Percentiles rank a stretch among this genome's conserved stretches.
Evolutionary conservation across 2,113 vertebrate species (phyloP).

Genomic region (Chloroceryle aenea): DNA sequence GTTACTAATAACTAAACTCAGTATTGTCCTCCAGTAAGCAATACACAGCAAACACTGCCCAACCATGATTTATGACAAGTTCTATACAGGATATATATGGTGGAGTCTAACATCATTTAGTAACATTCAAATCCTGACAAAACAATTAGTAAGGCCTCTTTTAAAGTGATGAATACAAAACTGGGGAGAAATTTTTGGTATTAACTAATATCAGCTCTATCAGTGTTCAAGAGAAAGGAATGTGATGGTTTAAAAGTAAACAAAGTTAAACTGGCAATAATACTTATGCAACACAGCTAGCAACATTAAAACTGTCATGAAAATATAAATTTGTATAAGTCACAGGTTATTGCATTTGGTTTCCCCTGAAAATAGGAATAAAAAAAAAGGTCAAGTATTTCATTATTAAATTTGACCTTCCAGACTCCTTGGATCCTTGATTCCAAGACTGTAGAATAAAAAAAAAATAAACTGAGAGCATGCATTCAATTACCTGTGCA

Average conservation of each 20-base stretch:
- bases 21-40: not conserved
- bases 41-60: not conserved
- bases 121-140: not conserved
- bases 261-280: not conserved
- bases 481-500: not conserved
- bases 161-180: not conserved
- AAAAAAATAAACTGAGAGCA: not conserved
- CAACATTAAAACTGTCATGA: not conserved
- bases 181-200: not conserved
- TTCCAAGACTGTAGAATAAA: not conserved
- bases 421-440: not conserved
- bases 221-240: not conserved
- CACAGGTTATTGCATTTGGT: not conserved
- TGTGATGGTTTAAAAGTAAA: not conserved
- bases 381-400: not conserved
- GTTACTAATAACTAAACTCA: not conserved
- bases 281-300: not conserved
- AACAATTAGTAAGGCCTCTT: not conserved
- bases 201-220: not conserved
- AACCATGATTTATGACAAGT: not conserved
- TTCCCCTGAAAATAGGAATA: not conserved
- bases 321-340: not conserved
- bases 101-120: not conserved
- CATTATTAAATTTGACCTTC: constrained; percentile 2
- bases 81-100: not conserved